Percentiles rank a stretch among this genome's conserved stretches.
Evolutionary conservation across 2,888 invertebrate genomes (phyloP).

Genomic region (Orchesella flavescens): DNA sequence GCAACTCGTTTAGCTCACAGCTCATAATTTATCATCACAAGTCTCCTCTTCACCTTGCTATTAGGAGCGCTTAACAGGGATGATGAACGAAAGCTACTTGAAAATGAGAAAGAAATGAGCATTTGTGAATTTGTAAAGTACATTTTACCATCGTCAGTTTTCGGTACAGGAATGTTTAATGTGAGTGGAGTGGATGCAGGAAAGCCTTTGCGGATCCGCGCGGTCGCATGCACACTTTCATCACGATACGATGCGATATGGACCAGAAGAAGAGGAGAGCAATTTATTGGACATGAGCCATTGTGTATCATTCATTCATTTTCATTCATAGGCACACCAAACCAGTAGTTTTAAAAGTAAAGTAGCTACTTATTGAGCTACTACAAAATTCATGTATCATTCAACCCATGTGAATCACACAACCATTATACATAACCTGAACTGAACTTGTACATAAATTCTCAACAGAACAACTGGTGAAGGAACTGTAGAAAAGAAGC

Average conservation of each 20-base stretch:
- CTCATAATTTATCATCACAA: constrained; percentile 56
- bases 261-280: too few relatives aligned
- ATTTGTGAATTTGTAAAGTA: constrained; percentile 23
- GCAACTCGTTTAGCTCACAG: constrained; percentile 28
- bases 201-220: too few relatives aligned
- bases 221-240: too few relatives aligned
- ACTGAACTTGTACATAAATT: neutral
- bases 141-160: neutral
- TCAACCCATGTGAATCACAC: neutral
- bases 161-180: neutral
- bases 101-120: constrained; percentile 43
- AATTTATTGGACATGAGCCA: neutral
- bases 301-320: constrained; percentile 30
- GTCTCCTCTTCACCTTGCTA: constrained; percentile 55
- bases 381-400: neutral
- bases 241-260: too few relatives aligned
- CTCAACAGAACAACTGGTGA: constrained; percentile 25
- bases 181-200: too few relatives aligned
- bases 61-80: constrained; percentile 44
- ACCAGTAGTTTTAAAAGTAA: neutral
- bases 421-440: neutral
- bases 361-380: constrained; percentile 16
- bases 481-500: constrained; percentile 44
- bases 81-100: constrained; percentile 48
- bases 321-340: constrained; percentile 26